Evolutionary conservation across 2,888 invertebrate species (phyloP).

Genomic region (Chalcis sispes): DNA sequence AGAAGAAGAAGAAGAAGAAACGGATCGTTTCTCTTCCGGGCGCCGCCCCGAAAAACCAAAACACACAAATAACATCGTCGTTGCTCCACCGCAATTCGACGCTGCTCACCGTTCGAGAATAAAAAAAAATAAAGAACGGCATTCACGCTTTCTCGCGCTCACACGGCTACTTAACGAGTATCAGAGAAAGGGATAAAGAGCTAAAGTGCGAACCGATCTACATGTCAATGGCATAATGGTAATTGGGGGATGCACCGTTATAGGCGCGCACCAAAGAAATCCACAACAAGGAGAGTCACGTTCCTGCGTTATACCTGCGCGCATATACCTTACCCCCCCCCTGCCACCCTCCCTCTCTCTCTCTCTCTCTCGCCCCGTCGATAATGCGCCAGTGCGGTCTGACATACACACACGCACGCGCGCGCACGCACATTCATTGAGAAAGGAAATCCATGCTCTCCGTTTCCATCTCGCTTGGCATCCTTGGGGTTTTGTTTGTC

Average conservation of each 20-base stretch:
- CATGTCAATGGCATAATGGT: conserved; percentile 73
- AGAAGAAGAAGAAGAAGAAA: conserved; percentile 58
- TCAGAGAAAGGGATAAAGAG: conserved; percentile 54
- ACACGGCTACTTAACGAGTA: conserved; percentile 66
- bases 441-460: neutral
- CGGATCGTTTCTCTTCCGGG: conserved; percentile 62
- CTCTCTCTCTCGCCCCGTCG: conserved; percentile 1
- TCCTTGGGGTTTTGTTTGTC: neutral
- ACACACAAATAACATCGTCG: conserved; percentile 73
- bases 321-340: no score
- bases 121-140: neutral
- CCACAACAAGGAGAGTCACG: conserved; percentile 66
- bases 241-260: conserved; percentile 73
- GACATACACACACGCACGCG: neutral
- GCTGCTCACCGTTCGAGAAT: neutral
- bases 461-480: neutral
- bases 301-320: conserved; percentile 56
- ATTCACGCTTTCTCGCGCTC: conserved; percentile 33
- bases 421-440: neutral
- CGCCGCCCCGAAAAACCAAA: conserved; percentile 74
- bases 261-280: conserved; percentile 60
- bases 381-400: conserved; percentile 6
- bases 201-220: conserved; percentile 70
- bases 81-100: conserved; percentile 58
- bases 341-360: no score